Base-by-base conservation (phyloP, 2,888 invertebrate species). In the Plebejus melissa region DNA sequence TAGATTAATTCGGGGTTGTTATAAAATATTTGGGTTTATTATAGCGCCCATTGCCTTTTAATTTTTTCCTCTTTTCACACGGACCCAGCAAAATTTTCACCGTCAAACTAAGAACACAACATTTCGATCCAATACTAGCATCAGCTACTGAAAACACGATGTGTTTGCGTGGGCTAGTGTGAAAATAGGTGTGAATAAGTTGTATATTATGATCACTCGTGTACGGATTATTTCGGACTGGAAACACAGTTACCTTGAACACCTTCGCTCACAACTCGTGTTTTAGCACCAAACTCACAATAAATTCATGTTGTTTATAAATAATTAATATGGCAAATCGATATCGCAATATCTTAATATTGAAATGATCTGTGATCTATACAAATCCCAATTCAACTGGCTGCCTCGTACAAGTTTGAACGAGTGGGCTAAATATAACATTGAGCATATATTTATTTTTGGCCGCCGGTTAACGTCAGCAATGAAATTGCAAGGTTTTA, bases 371-470 rank as follows among this genome's bases (percentile, higher is more conserved):
- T 84, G 87, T 84, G 90, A 89, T 89, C 93, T 86, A 87, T 85
- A 87, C 89, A 88, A 88, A 88, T 88, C 93, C 88, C 88, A 83
- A 90, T 88, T 87, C 88, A 90, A 93, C 93, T 93, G 93, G 85
- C 88, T 84, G 87, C 82, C 86, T 82, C 87, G 85, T 85, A 87
- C 88, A 84, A 84, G 86, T 87, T 85, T 85, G 88, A 86, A 88
- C 91, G 88, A 86, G 87, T 88, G 90, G 82, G 89, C 94, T 94
- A 94, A 94, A 94, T 93, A 93, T 94, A 94, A 88, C 83, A 90
- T 88, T 88, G 91, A 90, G 92, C 91, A 87, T 92, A 86, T 86
- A 91, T 91, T 89, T 94, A 94, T 94, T 94, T 93, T 91, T 82
- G 89, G 91, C 87, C 83, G 84, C 86, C 85, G 88, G 90, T 91